Conservation (phyloP, 2,113 vertebrate genomes). For the Triplophysa tibetana region DNA sequence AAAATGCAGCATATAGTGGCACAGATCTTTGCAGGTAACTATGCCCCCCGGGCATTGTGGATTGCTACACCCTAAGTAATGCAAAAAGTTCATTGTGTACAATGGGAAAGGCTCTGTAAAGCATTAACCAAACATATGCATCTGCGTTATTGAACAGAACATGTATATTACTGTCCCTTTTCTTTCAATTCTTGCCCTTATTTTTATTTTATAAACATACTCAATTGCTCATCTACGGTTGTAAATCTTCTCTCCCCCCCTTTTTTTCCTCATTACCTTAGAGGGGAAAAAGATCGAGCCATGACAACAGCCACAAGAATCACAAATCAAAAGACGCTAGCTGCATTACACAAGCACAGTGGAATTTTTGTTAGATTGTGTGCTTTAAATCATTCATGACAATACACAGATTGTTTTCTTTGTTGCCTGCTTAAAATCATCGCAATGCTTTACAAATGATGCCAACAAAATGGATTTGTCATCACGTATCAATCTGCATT, state of each 20-base stretch:
- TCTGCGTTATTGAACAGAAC: too few species aligned
- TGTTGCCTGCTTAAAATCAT: background rate
- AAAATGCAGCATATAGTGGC: background rate
- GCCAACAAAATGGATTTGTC: background rate
- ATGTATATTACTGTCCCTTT: too few species aligned
- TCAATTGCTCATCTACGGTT: background rate
- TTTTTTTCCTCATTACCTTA: background rate
- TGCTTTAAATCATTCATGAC: background rate
- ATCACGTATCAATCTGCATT: background rate
- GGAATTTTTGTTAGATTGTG: background rate
- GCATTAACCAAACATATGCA: too few species aligned
- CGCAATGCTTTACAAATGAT: background rate
- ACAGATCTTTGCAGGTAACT: background rate
- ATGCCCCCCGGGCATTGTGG: too few species aligned
- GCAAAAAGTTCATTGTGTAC: too few species aligned
- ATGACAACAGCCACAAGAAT: background rate
- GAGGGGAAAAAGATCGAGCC: background rate
- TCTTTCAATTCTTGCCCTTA: background rate
- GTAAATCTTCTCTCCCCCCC: background rate
- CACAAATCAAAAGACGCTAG: background rate
- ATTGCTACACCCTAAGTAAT: too few species aligned
- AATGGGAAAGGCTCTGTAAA: too few species aligned
- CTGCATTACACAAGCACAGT: background rate
- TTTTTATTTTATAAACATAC: background rate
- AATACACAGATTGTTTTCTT: background rate